Evolutionary conservation across 2,797 vertebrate species (phyloP).

Genomic region (Phoebastria nigripes): DNA sequence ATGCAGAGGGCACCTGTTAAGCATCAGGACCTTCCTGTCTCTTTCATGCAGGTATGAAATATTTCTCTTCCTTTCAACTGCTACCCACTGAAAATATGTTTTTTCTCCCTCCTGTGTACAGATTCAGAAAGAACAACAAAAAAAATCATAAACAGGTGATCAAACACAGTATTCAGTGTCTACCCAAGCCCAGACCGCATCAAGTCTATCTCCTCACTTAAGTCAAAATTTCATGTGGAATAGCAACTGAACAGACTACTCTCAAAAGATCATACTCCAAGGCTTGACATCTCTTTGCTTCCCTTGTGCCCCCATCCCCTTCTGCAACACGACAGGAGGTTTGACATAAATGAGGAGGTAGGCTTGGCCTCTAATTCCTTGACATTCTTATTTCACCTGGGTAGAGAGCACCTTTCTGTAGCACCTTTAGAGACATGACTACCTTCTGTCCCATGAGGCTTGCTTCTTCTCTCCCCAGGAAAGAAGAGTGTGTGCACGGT

Average conservation of each 20-base stretch:
- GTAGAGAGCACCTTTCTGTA: rapidly evolving
- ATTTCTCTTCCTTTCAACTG: slow-evolving; percentile 28
- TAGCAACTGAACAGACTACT: background rate
- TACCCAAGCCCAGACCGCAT: background rate
- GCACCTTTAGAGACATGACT: background rate
- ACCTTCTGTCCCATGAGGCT: background rate
- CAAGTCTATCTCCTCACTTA: background rate
- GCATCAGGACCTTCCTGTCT: background rate
- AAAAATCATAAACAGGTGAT: background rate
- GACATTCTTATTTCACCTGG: background rate
- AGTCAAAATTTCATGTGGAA: background rate
- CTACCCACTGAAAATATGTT: background rate
- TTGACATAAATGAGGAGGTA: background rate
- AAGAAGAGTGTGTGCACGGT: background rate
- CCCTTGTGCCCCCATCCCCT: background rate
- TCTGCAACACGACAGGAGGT: background rate
- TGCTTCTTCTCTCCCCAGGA: background rate
- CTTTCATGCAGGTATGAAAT: background rate
- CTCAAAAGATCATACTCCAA: background rate
- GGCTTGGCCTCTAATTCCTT: background rate
- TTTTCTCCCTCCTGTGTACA: background rate
- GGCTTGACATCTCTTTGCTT: background rate
- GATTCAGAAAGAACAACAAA: background rate
- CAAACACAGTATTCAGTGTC: background rate
- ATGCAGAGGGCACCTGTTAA: background rate